These are phyloP conservation scores for Trypoxylus dichotomus DNA, from an alignment of 1,140 invertebrate genomes.

Conservation along the genomic window DNA sequence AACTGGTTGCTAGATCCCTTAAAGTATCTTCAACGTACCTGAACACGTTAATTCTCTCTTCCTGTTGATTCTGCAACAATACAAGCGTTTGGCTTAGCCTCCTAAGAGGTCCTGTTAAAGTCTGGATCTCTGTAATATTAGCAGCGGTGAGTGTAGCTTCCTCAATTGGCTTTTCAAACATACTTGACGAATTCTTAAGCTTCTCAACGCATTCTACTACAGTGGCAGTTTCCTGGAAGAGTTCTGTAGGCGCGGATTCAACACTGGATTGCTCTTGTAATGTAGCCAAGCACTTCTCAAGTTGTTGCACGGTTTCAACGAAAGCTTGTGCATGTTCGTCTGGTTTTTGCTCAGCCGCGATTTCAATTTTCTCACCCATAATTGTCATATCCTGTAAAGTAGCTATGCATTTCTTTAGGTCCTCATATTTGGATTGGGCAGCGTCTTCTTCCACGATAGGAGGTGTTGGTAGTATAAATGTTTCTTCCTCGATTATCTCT, in stretches of 20 bases:
- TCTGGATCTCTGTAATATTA: constrained; percentile 41
- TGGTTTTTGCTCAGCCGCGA: constrained; percentile 26
- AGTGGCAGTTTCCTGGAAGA: constrained; percentile 43
- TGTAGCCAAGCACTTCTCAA: constrained; percentile 44
- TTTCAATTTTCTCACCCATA: constrained; percentile 31
- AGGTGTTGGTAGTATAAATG: neutral
- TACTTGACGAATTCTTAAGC: constrained; percentile 37
- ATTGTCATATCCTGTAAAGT: constrained; percentile 43
- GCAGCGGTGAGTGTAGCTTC: constrained; percentile 38
- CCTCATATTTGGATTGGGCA: constrained; percentile 35
- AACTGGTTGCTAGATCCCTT: constrained; percentile 33
- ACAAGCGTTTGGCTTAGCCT: constrained; percentile 40
- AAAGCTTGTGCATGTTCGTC: constrained; percentile 19
- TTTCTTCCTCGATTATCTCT: constrained; percentile 9
- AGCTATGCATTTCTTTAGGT: constrained; percentile 45
- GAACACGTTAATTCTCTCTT: constrained; percentile 41
- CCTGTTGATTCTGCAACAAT: constrained; percentile 39
- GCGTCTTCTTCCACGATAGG: constrained; percentile 35
- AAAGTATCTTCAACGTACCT: constrained; percentile 37
- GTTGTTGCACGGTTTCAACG: constrained; percentile 40
- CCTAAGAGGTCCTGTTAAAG: constrained; percentile 39
- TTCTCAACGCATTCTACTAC: constrained; percentile 46
- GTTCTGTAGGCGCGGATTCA: constrained; percentile 40
- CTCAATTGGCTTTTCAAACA: constrained; percentile 36
- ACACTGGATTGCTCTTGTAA: constrained; percentile 43